A percentile compares a stretch with the other conserved stretches of the same genome.
Evolutionary conservation across 2,888 invertebrate species (phyloP).

Genomic region (Agrypnus murinus): DNA sequence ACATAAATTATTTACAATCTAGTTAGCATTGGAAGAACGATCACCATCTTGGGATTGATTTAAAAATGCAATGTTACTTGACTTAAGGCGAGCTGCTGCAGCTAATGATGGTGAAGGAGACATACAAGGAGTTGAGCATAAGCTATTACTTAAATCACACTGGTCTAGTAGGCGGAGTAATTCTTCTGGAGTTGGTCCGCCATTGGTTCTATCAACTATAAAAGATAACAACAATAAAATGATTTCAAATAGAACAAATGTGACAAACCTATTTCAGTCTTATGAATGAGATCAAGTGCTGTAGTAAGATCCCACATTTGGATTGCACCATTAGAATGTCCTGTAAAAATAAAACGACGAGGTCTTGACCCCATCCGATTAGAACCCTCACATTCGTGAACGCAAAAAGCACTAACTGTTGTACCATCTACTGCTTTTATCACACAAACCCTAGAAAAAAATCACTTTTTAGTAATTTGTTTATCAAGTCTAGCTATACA

Average conservation of each 20-base stretch:
- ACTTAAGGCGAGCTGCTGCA: constrained; percentile 73
- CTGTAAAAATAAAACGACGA: constrained; percentile 91
- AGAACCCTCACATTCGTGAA: constrained; percentile 98
- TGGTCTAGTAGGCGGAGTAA: constrained; percentile 93
- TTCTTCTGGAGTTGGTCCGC: constrained; percentile 95
- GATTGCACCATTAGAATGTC: constrained; percentile 93
- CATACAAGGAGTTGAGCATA: constrained; percentile 85
- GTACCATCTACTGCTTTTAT: constrained; percentile 96
- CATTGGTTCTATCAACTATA: constrained; percentile 77
- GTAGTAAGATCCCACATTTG: constrained; percentile 99
- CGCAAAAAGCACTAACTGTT: constrained; percentile 95
- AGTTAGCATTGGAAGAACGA: constrained; percentile 52
- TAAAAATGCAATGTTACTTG: constrained; percentile 78
- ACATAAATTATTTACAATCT: neutral
- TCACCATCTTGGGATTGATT: constrained; percentile 72
- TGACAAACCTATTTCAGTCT: constrained; percentile 71
- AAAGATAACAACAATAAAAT: constrained; percentile 43
- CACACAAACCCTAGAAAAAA: constrained; percentile 85
- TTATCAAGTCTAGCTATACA: neutral
- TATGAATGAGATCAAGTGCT: constrained; percentile 85
- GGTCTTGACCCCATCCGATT: constrained; percentile 93
- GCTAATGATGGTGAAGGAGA: constrained; percentile 81
- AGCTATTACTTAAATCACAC: constrained; percentile 91
- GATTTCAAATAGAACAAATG: neutral
- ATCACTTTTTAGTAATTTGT: neutral